Evolutionary conservation across 64 coral and sea anemone genomes (phyloP).

Genomic region (Porites lutea): DNA sequence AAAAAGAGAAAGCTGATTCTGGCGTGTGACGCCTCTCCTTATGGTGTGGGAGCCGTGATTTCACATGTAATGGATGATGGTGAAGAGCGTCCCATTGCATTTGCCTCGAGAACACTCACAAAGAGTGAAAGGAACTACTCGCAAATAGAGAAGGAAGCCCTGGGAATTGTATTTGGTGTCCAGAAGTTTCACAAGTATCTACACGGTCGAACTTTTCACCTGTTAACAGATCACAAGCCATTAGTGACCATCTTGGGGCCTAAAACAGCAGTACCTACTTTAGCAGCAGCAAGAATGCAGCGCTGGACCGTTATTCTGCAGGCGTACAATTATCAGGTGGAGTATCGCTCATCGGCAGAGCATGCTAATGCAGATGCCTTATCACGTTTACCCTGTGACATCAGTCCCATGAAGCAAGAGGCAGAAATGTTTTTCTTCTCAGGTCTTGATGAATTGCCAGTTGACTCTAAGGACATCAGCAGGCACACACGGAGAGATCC

Average conservation of each 20-base stretch:
- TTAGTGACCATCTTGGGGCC: constrained; percentile 64
- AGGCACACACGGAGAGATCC: constrained; percentile 53
- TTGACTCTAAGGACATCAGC: constrained; percentile 34
- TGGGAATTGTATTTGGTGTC: constrained; percentile 51
- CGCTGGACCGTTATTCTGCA: constrained; percentile 54
- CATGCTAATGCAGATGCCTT: constrained; percentile 64
- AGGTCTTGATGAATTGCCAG: constrained; percentile 57
- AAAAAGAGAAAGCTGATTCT: constrained; percentile 56
- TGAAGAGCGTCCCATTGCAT: constrained; percentile 48
- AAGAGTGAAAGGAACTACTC: constrained; percentile 56
- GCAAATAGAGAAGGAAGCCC: constrained; percentile 68
- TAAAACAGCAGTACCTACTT: constrained; percentile 51
- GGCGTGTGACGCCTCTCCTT: constrained; percentile 60
- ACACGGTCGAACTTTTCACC: constrained; percentile 29
- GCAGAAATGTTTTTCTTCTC: constrained; percentile 36
- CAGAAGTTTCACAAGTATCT: constrained; percentile 62
- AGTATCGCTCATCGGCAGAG: constrained; percentile 43
- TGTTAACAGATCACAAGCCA: constrained; percentile 56
- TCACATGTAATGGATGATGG: constrained; percentile 72
- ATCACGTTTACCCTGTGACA: not conserved
- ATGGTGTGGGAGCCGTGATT: constrained; percentile 66
- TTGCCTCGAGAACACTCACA: constrained; percentile 47
- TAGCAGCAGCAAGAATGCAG: constrained; percentile 56
- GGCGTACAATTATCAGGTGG: constrained; percentile 57
- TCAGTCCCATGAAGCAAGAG: not conserved